phyloP scores from a whole-genome alignment of 1,140 invertebrate genomes.

The Micrasema longulum region DNA sequence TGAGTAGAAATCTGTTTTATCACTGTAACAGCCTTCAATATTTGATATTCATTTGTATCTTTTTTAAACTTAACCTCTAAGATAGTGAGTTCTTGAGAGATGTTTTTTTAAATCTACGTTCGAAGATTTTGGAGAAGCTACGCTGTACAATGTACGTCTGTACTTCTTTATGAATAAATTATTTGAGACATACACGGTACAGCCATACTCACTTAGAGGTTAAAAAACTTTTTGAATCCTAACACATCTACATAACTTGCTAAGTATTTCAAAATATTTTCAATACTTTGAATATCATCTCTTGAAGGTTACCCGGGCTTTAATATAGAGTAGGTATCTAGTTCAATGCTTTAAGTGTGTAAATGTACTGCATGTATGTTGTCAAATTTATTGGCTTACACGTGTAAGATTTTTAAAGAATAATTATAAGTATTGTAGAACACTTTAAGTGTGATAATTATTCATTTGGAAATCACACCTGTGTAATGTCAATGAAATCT shows the following conservation, averaged over 20 bases:
- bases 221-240: neutral
- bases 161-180: too few species aligned
- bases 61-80: too few species aligned
- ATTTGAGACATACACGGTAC: too few species aligned
- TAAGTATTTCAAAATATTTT: neutral
- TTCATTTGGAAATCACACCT: neutral
- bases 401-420: constrained; percentile 3
- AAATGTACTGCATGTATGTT: constrained; percentile 12
- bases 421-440: neutral
- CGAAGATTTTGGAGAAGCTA: too few species aligned
- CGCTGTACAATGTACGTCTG: too few species aligned
- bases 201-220: too few species aligned
- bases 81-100: too few species aligned
- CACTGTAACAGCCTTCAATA: constrained; percentile 6
- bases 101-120: too few species aligned
- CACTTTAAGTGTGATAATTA: neutral
- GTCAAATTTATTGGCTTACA: neutral
- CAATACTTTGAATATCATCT: neutral
- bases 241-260: neutral
- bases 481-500: constrained; percentile 18
- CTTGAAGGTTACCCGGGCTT: neutral
- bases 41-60: neutral
- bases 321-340: neutral
- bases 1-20: constrained; percentile 32
- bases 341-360: constrained; percentile 18